Evolutionary conservation across 2,888 invertebrate species (phyloP).

Genomic region (Pammene aurita): DNA sequence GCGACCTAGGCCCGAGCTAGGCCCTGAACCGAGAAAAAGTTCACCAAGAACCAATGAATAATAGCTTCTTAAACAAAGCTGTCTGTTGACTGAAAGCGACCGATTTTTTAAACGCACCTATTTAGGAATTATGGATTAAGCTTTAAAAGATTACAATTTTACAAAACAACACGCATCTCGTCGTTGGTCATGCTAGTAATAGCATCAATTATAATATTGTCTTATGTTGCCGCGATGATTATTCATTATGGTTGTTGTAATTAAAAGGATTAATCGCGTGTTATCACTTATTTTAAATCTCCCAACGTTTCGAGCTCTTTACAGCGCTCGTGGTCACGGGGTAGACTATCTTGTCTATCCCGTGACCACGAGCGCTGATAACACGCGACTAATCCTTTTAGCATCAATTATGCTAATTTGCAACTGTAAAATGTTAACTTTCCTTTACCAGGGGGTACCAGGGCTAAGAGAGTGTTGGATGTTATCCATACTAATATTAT

Average conservation of each 20-base stretch:
- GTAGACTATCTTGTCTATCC: too few relatives aligned
- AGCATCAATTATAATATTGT: background rate
- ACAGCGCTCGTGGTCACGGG: too few relatives aligned
- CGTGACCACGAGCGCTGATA: too few relatives aligned
- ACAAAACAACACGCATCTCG: background rate
- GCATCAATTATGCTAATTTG: background rate
- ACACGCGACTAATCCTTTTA: too few relatives aligned
- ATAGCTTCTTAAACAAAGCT: constrained; percentile 8
- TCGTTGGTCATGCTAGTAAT: background rate
- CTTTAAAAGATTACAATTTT: background rate
- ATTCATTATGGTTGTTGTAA: too few relatives aligned
- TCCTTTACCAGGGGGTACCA: too few relatives aligned
- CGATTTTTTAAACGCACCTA: background rate
- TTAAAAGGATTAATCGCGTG: too few relatives aligned
- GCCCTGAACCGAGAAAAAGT: constrained; percentile 23
- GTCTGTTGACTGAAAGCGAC: constrained; percentile 7
- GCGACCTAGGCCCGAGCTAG: constrained; percentile 29
- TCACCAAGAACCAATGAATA: constrained; percentile 10
- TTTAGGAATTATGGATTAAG: background rate
- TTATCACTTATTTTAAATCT: too few relatives aligned
- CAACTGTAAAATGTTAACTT: background rate
- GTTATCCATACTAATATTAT: too few relatives aligned
- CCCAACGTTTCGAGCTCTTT: too few relatives aligned
- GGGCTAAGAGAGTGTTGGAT: too few relatives aligned
- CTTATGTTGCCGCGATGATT: too few relatives aligned